Evolutionary conservation across 2,113 vertebrate genomes (phyloP).

Genomic region (Aviceda subcristata): DNA sequence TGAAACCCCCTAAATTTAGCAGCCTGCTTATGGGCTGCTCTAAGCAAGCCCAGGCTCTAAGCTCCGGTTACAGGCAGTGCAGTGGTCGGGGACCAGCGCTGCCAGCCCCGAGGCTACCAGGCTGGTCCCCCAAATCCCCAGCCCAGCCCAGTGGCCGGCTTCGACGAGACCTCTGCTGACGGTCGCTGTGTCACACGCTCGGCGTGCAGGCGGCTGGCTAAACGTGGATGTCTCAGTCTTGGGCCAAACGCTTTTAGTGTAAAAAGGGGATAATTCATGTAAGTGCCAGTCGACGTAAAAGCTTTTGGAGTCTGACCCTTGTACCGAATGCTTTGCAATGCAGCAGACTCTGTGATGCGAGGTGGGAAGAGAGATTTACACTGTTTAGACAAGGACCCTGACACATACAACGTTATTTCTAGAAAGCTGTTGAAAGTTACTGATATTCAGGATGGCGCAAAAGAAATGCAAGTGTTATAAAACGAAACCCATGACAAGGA

Average conservation of each 20-base stretch:
- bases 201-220: not conserved
- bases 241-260: accelerated
- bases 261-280: not conserved
- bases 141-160: not conserved
- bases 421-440: not conserved
- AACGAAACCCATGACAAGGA: accelerated
- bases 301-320: not conserved
- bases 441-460: not conserved
- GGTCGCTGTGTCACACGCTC: accelerated
- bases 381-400: not conserved
- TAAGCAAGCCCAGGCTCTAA: not conserved
- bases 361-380: not conserved
- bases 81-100: no score
- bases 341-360: accelerated
- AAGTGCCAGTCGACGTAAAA: not conserved
- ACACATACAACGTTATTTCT: accelerated
- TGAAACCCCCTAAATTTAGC: not conserved
- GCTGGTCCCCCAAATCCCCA: not conserved
- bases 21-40: not conserved
- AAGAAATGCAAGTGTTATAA: accelerated
- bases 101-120: not conserved
- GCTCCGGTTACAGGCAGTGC: not conserved
- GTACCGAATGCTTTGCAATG: accelerated
- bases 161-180: not conserved
- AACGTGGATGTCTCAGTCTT: not conserved